Base-by-base conservation (phyloP, 2,113 vertebrate species). In the Cisticola juncidis region DNA sequence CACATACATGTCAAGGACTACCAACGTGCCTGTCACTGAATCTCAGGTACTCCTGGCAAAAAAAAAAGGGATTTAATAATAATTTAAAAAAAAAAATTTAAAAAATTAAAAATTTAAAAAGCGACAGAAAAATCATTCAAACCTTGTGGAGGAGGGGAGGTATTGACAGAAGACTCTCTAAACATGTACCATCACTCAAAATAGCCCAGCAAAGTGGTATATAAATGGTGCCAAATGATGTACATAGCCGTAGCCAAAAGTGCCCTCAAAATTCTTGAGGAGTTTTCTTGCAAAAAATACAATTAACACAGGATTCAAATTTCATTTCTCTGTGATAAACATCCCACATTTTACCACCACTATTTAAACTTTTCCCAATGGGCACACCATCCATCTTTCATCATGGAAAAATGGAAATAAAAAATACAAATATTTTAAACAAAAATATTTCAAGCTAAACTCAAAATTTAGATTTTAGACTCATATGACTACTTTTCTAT, bases 81-180 rank as follows among this genome's bases (percentile, higher is more conserved):
- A 38, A 38, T 66, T 45, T 20, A 45, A 14, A 48, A 22, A 6
- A 45, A 65, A 6, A 4, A 20, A n/a, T n/a, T n/a, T n/a, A n/a
- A 14, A 47, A 9, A 2, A 35, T 35, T 22, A 58, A 35, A 35
- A 17, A n/a, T 14, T 47, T 38, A 38, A 38, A 38, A 38, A 38
- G 38, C n/a, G n/a, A 38, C 38, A 38, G 24, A 61, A 2, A 48
- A 62, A 66, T 69, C 5, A 74, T 65, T 81, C 48, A 64, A 73
- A 83, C 13, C 22, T 62, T 5, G 0, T 44, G 9, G 14, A 79
- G 6, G 5, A 74, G 2, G 1, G 6, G 4, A 38, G 6, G 6
- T 44, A 36, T 57, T 35, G 71, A 71, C 2, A 81, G 24, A 83
- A 83, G 14, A 69, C n/a, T 62, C 29, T 4, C 25, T 45, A 62